Conservation (phyloP, 2,113 vertebrate species). For the Oreocharis arfaki region DNA sequence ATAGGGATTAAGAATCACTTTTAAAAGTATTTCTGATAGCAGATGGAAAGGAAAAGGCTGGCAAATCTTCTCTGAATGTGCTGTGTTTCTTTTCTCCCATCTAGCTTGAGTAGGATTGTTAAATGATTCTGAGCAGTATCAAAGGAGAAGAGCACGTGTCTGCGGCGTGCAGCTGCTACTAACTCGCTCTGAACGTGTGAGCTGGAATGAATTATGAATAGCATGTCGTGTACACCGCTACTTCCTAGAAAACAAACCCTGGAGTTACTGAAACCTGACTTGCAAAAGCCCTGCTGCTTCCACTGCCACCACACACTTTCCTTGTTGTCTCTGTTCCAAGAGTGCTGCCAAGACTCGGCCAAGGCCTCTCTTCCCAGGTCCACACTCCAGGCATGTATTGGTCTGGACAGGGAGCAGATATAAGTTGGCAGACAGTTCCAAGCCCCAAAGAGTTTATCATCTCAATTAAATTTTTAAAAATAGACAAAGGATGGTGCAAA, state of each 20-base stretch:
- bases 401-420: not conserved
- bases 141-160: not conserved
- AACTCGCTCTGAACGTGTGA: not conserved
- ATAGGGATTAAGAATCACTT: not conserved
- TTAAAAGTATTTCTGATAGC: not conserved
- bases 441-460: not conserved
- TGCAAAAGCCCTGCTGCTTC: not conserved
- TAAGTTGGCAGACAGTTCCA: not conserved
- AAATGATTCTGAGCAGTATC: not conserved
- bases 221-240: accelerated
- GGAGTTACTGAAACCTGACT: not conserved
- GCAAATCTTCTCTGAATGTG: not conserved
- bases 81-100: not conserved
- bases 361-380: not conserved
- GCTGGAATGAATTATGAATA: not conserved
- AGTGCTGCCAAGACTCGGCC: not conserved
- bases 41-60: not conserved
- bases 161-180: not conserved
- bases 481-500: not conserved
- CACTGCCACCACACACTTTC: not conserved
- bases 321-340: not conserved
- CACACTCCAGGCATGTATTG: not conserved
- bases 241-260: constrained; percentile 16
- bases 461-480: not conserved
- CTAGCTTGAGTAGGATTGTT: not conserved